phyloP scores from a whole-genome alignment of 2,113 vertebrate species.

The Chaetops frenatus region DNA sequence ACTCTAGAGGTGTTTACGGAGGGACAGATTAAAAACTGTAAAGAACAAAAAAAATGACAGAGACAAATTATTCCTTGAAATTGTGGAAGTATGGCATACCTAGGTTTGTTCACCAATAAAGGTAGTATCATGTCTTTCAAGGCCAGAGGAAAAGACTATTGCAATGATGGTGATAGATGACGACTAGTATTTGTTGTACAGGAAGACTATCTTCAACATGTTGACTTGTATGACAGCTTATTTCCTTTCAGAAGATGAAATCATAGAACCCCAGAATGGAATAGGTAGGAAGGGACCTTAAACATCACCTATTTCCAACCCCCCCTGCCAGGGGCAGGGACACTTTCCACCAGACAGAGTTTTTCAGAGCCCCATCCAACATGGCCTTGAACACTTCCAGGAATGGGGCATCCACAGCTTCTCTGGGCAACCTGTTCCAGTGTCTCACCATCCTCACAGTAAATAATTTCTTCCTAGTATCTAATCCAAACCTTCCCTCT shows the following conservation, averaged over 20 bases:
- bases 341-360: not conserved
- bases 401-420: not conserved
- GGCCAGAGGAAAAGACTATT: not conserved
- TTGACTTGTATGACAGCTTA: not conserved
- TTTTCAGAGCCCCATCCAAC: not conserved
- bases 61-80: not conserved
- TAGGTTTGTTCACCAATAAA: not conserved
- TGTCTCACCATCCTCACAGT: not conserved
- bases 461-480: not conserved
- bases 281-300: not conserved
- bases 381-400: not conserved
- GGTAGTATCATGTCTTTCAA: not conserved
- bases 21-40: not conserved
- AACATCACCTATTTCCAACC: not conserved
- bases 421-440: not conserved
- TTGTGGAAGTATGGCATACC: not conserved
- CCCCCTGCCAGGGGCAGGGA: not conserved
- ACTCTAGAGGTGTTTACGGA: not conserved
- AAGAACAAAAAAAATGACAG: not conserved
- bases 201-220: accelerated
- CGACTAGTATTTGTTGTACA: not conserved
- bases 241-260: not conserved
- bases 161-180: not conserved
- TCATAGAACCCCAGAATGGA: not conserved
- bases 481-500: not conserved